These are phyloP conservation scores for Cantharis flavilabris DNA, from an alignment of 2,888 invertebrate species.

Conservation along the genomic window DNA sequence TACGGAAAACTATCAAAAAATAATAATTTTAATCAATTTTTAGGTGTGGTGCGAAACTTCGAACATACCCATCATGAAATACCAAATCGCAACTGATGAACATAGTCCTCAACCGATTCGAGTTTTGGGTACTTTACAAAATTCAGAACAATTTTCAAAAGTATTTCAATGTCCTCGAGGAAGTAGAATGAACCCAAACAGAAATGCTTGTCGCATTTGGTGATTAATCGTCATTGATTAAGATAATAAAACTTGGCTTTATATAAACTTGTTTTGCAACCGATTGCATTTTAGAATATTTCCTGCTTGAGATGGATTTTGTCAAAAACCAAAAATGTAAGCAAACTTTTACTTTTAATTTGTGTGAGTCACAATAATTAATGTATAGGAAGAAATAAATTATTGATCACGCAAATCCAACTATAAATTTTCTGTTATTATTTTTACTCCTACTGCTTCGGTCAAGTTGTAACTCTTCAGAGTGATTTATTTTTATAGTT, in stretches of 20 bases:
- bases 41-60: constrained; percentile 83
- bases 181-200: constrained; percentile 61
- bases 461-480: too few relatives aligned
- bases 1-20: too few relatives aligned
- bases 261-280: not conserved
- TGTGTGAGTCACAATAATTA: not conserved
- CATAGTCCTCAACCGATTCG: constrained; percentile 76
- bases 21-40: not conserved
- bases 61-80: constrained; percentile 64
- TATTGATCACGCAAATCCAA: not conserved
- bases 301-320: not conserved
- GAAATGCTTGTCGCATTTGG: constrained; percentile 61
- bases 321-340: not conserved
- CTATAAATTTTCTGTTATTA: not conserved
- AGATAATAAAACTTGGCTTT: not conserved
- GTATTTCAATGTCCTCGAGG: constrained; percentile 64
- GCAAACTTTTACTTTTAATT: not conserved
- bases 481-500: too few relatives aligned
- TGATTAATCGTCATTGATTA: constrained; percentile 37
- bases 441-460: not conserved
- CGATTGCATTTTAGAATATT: not conserved
- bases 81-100: constrained; percentile 68
- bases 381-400: not conserved
- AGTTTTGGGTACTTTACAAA: constrained; percentile 70
- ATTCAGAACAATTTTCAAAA: constrained; percentile 72